Conservation (phyloP, 2,113 vertebrate genomes). For the Ploceus nigricollis region DNA sequence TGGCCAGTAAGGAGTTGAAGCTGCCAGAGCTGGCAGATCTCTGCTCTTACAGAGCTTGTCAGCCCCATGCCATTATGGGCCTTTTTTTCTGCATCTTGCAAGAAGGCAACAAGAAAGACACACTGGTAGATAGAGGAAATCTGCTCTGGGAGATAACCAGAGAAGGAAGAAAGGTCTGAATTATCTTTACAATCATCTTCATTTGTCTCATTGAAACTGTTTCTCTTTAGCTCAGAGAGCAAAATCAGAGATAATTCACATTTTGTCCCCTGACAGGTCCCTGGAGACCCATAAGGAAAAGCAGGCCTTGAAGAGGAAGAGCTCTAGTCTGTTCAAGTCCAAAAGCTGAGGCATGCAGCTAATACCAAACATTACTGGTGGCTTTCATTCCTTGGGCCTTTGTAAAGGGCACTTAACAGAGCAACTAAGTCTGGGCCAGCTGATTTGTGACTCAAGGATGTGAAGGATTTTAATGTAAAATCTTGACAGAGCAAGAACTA, state of each 20-base stretch:
- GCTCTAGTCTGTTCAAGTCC: not conserved
- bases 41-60: not conserved
- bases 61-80: not conserved
- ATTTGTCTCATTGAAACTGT: constrained; percentile 15
- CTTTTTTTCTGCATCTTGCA: not conserved
- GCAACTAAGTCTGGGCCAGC: not conserved
- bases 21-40: not conserved
- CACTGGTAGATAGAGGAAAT: not conserved
- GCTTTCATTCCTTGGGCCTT: constrained; percentile 15
- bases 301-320: constrained; percentile 21
- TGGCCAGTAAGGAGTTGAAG: not conserved
- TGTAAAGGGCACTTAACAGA: constrained; percentile 22
- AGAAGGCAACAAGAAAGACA: not conserved
- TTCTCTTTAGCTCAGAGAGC: not conserved
- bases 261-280: constrained; percentile 8
- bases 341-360: not conserved
- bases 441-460: not conserved
- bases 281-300: constrained; percentile 32
- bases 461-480: not conserved
- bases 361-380: constrained; percentile 39
- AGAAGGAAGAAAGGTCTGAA: not conserved
- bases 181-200: constrained; percentile 16
- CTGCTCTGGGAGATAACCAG: not conserved
- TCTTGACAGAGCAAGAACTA: not conserved
- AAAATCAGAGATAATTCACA: constrained; percentile 23